Conservation (phyloP, 2,888 invertebrate species). For the Sycophila texana region DNA sequence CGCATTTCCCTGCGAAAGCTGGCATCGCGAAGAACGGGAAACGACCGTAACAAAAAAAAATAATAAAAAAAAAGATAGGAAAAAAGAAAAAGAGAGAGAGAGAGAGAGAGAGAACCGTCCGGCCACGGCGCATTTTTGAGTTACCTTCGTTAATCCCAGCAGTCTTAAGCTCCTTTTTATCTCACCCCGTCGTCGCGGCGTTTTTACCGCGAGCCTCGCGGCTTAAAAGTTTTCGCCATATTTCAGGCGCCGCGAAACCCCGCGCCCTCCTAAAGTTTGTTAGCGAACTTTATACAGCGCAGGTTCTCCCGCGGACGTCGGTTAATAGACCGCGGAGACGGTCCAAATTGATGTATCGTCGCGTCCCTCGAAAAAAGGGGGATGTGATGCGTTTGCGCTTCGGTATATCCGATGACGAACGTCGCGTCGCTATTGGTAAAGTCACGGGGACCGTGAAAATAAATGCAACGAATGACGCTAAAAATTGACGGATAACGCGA, state of each 20-base stretch:
- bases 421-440: too few relatives aligned
- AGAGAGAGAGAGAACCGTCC: background rate
- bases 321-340: conserved; percentile 57
- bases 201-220: conserved; percentile 37
- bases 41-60: conserved; percentile 6
- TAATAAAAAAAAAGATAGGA: too few relatives aligned
- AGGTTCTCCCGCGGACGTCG: conserved; percentile 37
- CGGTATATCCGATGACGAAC: background rate
- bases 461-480: too few relatives aligned
- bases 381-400: background rate
- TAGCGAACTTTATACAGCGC: conserved; percentile 9
- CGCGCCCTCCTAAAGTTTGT: background rate
- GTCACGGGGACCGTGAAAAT: too few relatives aligned
- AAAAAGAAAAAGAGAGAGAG: conserved; percentile 1
- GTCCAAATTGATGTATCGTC: conserved; percentile 60
- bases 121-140: conserved; percentile 32
- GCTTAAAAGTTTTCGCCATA: conserved; percentile 65
- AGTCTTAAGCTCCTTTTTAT: conserved; percentile 25
- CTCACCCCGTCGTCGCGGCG: background rate
- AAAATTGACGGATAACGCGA: conserved; percentile 19
- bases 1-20: background rate
- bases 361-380: background rate
- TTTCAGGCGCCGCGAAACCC: conserved; percentile 55
- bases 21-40: too few relatives aligned
- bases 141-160: conserved; percentile 29